Percentiles rank a stretch among this genome's conserved stretches.
These are phyloP conservation scores for Lacanobia oleracea DNA, from an alignment of 2,888 invertebrate genomes.

Conservation along the genomic window DNA sequence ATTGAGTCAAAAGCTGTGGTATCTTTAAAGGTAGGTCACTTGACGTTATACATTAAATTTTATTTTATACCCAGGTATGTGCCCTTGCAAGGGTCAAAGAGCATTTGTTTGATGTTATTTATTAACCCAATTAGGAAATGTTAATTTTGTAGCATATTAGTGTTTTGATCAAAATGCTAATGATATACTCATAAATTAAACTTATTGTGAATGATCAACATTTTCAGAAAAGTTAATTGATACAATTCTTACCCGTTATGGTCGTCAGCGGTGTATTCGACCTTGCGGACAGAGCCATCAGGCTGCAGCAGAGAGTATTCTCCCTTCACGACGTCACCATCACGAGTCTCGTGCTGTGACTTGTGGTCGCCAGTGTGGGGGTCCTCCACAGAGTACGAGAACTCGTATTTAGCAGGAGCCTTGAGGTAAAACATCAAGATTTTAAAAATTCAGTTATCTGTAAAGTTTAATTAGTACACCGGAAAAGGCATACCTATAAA, in stretches of 20 bases:
- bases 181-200: neutral
- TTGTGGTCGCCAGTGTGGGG: constrained; percentile 91
- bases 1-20: neutral
- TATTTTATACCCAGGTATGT: neutral
- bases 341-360: constrained; percentile 85
- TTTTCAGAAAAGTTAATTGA: neutral
- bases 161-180: constrained; percentile 23
- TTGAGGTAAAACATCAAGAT: constrained; percentile 54
- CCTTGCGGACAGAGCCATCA: constrained; percentile 89
- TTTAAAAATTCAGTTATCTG: neutral
- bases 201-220: neutral
- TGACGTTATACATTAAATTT: neutral
- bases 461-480: neutral
- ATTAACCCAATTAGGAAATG: neutral
- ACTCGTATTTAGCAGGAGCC: constrained; percentile 90
- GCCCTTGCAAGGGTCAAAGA: neutral
- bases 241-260: constrained; percentile 86
- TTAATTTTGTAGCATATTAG: constrained; percentile 1
- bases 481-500: neutral
- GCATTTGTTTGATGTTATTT: neutral
- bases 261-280: constrained; percentile 90
- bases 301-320: constrained; percentile 90
- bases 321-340: constrained; percentile 89
- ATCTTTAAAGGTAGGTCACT: neutral
- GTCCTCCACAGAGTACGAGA: constrained; percentile 91